Conservation (phyloP, 92 coral and sea anemone species). For the Heteractis magnifica region DNA sequence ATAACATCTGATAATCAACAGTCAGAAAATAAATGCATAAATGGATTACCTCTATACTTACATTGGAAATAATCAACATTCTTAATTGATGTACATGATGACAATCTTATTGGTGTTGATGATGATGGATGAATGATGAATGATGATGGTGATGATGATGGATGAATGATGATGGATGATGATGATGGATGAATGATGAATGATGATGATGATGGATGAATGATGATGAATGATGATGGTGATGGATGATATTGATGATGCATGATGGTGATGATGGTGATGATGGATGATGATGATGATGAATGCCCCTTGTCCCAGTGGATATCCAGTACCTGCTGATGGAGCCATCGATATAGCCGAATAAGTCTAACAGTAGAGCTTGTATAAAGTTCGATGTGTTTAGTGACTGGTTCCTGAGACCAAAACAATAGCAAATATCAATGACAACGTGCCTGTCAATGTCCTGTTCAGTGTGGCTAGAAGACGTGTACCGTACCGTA, state of each 20-base stretch:
- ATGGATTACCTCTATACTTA: no score
- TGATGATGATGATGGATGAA: not conserved
- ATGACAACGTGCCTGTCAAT: not conserved
- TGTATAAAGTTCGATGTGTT: slow-evolving; percentile 68
- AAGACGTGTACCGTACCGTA: slow-evolving; percentile 38
- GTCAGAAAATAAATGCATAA: not conserved
- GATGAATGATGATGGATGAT: not conserved
- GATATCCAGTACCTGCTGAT: slow-evolving; percentile 43
- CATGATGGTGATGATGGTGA: not conserved
- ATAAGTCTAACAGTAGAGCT: slow-evolving; percentile 62
- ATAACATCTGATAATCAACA: slow-evolving; percentile 34
- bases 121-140: not conserved
- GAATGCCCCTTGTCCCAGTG: not conserved
- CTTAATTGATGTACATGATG: not conserved
- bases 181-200: not conserved
- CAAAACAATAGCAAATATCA: not conserved
- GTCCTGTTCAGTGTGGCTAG: not conserved
- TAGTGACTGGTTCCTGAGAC: slow-evolving; percentile 53
- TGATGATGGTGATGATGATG: not conserved
- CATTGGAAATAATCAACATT: no score
- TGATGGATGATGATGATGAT: not conserved
- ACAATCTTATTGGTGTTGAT: not conserved
- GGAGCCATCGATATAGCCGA: slow-evolving; percentile 58
- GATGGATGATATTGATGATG: not conserved
- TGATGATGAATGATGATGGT: not conserved